These are phyloP conservation scores for Amblyopsis rosae DNA, from an alignment of 2,113 vertebrate genomes.

Conservation along the genomic window DNA sequence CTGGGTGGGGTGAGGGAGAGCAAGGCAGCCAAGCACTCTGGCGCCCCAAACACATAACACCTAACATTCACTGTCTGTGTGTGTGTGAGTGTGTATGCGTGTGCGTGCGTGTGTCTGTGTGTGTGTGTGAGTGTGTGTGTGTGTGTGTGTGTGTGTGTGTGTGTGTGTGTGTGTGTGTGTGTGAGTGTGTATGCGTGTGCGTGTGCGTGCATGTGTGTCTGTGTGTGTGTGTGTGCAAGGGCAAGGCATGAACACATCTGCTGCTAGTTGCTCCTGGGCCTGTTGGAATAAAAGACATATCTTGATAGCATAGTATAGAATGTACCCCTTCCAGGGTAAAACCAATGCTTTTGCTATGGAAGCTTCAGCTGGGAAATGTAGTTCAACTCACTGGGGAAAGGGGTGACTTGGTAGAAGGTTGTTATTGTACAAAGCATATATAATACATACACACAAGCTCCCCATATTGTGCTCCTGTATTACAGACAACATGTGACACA, in stretches of 20 bases:
- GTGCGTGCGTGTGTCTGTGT: background rate
- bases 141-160: background rate
- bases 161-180: too few relatives aligned
- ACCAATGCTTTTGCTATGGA: too few relatives aligned
- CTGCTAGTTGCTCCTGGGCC: conserved; percentile 5
- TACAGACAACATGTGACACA: too few relatives aligned
- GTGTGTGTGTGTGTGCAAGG: background rate
- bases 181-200: too few relatives aligned
- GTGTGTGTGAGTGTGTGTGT: background rate
- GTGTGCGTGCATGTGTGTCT: background rate
- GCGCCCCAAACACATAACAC: conserved; percentile 7
- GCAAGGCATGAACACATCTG: conserved; percentile 4
- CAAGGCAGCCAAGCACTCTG: background rate
- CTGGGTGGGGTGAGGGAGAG: background rate
- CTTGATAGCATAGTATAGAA: too few relatives aligned
- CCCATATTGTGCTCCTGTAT: too few relatives aligned
- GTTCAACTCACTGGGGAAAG: too few relatives aligned
- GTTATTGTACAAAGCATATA: too few relatives aligned
- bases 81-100: background rate
- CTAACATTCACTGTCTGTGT: background rate
- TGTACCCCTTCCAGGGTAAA: too few relatives aligned
- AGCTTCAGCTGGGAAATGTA: too few relatives aligned
- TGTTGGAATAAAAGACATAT: background rate
- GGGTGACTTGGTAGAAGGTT: too few relatives aligned
- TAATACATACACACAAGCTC: too few relatives aligned